Conservation (phyloP, 1,140 invertebrate species). For the Lethocerus indicus region DNA sequence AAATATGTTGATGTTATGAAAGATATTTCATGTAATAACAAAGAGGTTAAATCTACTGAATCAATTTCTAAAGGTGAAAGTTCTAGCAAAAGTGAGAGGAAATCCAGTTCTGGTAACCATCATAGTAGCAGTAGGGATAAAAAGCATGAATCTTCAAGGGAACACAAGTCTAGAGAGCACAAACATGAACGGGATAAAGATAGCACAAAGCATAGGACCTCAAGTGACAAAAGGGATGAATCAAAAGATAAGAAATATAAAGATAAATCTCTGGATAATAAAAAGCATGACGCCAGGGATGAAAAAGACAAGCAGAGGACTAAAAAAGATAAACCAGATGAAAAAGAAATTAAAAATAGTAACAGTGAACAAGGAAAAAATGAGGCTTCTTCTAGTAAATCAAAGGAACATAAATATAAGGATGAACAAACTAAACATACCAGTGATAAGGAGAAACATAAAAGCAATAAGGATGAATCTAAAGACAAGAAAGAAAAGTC, state of each 20-base stretch:
- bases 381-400: too few relatives aligned
- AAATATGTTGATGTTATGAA: too few relatives aligned
- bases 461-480: background rate
- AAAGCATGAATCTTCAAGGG: too few relatives aligned
- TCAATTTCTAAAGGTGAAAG: constrained; percentile 17
- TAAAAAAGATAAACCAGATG: constrained; percentile 19
- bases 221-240: constrained; percentile 11
- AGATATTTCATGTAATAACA: too few relatives aligned
- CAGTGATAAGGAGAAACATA: background rate
- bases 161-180: too few relatives aligned
- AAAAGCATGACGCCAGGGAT: constrained; percentile 22
- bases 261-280: constrained; percentile 19
- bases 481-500: background rate
- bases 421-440: background rate
- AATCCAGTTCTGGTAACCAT: too few relatives aligned
- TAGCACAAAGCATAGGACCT: background rate
- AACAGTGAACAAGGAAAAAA: too few relatives aligned
- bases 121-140: too few relatives aligned
- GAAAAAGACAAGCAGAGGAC: constrained; percentile 19
- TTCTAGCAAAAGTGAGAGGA: constrained; percentile 2
- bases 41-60: too few relatives aligned
- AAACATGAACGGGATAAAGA: constrained; percentile 4
- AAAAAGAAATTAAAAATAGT: too few relatives aligned
- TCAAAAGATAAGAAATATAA: constrained; percentile 12
- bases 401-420: constrained; percentile 16